Evolutionary conservation across 2,888 invertebrate species (phyloP).

Genomic region (Willowsia nigromaculata): DNA sequence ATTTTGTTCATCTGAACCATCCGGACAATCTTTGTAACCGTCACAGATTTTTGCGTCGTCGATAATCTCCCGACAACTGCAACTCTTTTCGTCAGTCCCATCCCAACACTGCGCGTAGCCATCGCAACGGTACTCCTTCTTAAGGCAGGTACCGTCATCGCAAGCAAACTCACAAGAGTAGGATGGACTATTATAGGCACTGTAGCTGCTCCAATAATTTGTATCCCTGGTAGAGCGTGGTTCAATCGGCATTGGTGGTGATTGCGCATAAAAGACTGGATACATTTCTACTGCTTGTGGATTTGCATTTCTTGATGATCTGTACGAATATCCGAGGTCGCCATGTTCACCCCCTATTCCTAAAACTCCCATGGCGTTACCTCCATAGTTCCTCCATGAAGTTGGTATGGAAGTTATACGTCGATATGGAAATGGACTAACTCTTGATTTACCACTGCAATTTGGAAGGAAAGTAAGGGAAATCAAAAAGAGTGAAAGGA

Average conservation of each 20-base stretch:
- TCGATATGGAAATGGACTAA: not conserved
- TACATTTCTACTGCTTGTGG: not conserved
- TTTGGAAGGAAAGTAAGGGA: not conserved
- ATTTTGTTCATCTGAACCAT: slow-evolving; percentile 68
- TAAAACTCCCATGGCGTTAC: not conserved
- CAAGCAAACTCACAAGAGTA: slow-evolving; percentile 67
- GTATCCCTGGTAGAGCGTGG: not conserved
- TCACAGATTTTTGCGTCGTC: slow-evolving; percentile 87
- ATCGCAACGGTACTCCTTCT: slow-evolving; percentile 57
- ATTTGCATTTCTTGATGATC: not conserved
- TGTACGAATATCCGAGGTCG: not conserved
- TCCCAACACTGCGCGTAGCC: slow-evolving; percentile 83
- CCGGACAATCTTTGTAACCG: slow-evolving; percentile 83
- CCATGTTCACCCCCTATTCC: slow-evolving; percentile 63
- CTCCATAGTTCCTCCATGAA: not conserved
- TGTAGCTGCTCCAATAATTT: slow-evolving; percentile 30
- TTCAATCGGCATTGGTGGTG: not conserved
- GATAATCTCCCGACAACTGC: slow-evolving; percentile 87
- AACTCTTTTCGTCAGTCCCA: slow-evolving; percentile 88
- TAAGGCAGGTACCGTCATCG: slow-evolving; percentile 70
- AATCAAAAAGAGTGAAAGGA: too few species aligned
- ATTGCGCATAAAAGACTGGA: not conserved
- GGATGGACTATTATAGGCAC: not conserved
- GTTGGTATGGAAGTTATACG: not conserved
- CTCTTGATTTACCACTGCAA: slow-evolving; percentile 2